Evolutionary conservation across 2,113 vertebrate genomes (phyloP).

Genomic region (Lepidothrix coronata): DNA sequence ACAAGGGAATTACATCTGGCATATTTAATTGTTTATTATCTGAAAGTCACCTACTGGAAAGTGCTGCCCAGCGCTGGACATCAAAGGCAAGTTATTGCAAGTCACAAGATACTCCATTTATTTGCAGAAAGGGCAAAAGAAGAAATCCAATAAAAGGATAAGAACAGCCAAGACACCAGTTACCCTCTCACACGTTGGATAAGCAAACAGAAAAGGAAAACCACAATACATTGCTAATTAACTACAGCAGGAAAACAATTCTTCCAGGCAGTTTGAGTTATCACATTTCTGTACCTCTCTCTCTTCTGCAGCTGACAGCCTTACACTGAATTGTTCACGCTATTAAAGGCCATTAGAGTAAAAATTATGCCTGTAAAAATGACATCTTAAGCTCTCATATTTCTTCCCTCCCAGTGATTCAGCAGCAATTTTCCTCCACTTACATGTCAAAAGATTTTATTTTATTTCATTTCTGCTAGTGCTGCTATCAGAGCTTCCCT

Average conservation of each 20-base stretch:
- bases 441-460: not conserved
- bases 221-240: not conserved
- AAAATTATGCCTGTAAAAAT: slow-evolving; percentile 54
- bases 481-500: not conserved
- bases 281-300: slow-evolving; percentile 9
- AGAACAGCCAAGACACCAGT: not conserved
- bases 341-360: slow-evolving; percentile 60
- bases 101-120: not conserved
- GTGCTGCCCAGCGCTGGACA: not conserved
- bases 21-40: not conserved
- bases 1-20: not conserved
- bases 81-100: not conserved
- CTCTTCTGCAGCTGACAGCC: slow-evolving; percentile 41
- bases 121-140: not conserved
- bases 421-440: slow-evolving; percentile 47
- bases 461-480: not conserved
- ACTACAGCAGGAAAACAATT: slow-evolving; percentile 10
- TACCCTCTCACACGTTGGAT: not conserved
- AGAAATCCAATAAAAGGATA: not conserved
- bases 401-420: slow-evolving; percentile 46
- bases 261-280: not conserved
- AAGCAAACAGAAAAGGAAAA: slow-evolving; percentile 28
- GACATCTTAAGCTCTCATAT: slow-evolving; percentile 29
- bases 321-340: not conserved
- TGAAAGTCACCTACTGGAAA: not conserved